Evolutionary conservation across 2,797 vertebrate species (phyloP).

Genomic region (Sebastes oblongus): DNA sequence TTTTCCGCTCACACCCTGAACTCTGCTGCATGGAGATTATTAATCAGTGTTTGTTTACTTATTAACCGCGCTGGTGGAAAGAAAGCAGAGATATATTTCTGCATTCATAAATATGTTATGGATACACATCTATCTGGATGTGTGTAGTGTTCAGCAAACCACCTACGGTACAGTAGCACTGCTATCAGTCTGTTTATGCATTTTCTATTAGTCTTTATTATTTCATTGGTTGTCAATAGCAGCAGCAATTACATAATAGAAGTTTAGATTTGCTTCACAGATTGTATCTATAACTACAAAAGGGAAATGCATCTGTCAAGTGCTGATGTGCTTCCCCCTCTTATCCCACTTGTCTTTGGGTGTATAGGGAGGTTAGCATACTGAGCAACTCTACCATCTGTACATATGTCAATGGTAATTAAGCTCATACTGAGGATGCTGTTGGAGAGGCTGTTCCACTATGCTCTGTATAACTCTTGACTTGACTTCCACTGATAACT

Average conservation of each 20-base stretch:
- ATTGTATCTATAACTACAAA: background rate
- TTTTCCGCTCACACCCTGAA: conserved; percentile 34
- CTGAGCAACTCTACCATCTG: conserved; percentile 17
- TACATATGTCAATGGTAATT: conserved; percentile 28
- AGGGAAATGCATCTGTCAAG: background rate
- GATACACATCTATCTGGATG: conserved; percentile 2
- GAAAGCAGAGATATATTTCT: conserved; percentile 1
- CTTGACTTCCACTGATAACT: background rate
- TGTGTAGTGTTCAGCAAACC: background rate
- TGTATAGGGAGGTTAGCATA: background rate
- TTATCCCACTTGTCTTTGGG: background rate
- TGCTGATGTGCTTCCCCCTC: background rate
- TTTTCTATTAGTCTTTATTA: background rate
- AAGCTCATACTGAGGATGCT: background rate
- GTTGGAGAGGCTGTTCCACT: background rate
- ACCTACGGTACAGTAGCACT: background rate
- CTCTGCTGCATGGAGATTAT: conserved; percentile 39
- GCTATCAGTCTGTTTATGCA: conserved; percentile 7
- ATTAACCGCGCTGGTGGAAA: conserved; percentile 5
- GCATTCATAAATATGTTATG: conserved; percentile 44
- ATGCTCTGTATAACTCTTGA: background rate
- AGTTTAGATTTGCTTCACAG: conserved; percentile 2
- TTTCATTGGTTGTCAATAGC: conserved; percentile 14
- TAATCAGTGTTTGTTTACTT: conserved; percentile 58
- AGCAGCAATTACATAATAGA: background rate